Base-by-base conservation (phyloP, 2,113 vertebrate species). In the Columba livia region DNA sequence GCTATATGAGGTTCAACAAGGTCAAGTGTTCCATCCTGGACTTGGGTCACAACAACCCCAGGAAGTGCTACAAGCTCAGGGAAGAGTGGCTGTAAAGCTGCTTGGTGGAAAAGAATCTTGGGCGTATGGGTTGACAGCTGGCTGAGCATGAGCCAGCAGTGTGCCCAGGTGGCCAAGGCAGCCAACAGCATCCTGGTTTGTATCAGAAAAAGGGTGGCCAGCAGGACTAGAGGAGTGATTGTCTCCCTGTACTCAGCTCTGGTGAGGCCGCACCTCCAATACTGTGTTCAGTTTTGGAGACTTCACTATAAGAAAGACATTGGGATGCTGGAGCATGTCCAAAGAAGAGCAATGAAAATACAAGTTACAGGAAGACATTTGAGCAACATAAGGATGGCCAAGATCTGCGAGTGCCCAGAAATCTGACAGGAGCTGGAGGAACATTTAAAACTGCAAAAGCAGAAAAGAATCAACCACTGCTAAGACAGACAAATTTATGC, bases 161-260 rank as follows among this genome's bases (percentile, higher is more conserved):
- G 28, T 85, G 31, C 28, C 51, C 51, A 53, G 51, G 14, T 28
- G 25, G 25, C 51, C 51, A 53, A 53, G 26, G 28, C 15, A 14
- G 51, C 51, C 51, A 53, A 53, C 25, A 14, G 25, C 51, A 53
- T 53, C 14, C 25, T 53, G 51, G 26, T 14, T 25, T 53, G 26
- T 26, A 53, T 53, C 25, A 53, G 51, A 28, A 53, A 53, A 15
- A 53, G 25, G 28, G 51, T 53, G 51, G 40, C n/a, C 26, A 61
- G 44, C 26, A 50, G n/a, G 15, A 36, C 2, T 7, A 18, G 57
- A 26, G 57, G 24, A 31, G 20, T 36, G 57, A 31, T 61, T 1
- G 2, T 61, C 2, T 26, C 42, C 56, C 18, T 48, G 25, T 48
- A 23, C 73, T 61, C 1, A 0, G 26, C 17, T 3, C 15, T 48